Conservation (phyloP, 2,888 invertebrate genomes). For the Caenorhabditis sp. region DNA sequence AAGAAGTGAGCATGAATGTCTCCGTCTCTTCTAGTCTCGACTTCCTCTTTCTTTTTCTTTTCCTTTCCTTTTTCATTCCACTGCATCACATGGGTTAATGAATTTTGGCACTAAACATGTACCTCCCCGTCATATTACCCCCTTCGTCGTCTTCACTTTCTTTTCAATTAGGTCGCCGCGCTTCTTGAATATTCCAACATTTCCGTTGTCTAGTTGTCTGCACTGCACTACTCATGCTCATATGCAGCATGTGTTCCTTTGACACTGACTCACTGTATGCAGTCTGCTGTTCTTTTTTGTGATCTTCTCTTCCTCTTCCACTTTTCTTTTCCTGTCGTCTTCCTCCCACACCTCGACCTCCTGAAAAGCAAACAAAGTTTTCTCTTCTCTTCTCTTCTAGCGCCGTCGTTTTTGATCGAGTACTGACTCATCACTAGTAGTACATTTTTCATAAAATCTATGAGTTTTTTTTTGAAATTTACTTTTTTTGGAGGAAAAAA, state of each 20-base stretch:
- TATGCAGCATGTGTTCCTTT: background rate
- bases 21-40: conserved; percentile 1
- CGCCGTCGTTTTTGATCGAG: conserved; percentile 47
- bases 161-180: conserved; percentile 45
- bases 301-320: conserved; percentile 15
- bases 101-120: conserved; percentile 63
- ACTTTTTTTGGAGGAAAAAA: too few relatives aligned
- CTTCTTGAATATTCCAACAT: background rate
- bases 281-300: conserved; percentile 29
- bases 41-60: conserved; percentile 1
- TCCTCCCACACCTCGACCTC: conserved; percentile 25
- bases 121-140: conserved; percentile 42
- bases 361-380: conserved; percentile 56
- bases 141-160: background rate
- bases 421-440: conserved; percentile 52
- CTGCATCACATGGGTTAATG: conserved; percentile 53
- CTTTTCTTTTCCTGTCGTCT: conserved; percentile 17
- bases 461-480: conserved; percentile 5
- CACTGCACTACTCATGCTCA: too few relatives aligned
- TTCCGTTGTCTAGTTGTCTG: background rate
- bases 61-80: conserved; percentile 11
- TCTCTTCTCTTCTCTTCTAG: conserved; percentile 38
- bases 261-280: conserved; percentile 10
- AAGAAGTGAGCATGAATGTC: conserved; percentile 31
- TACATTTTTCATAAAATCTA: too few relatives aligned